Percentiles rank a stretch among this genome's conserved stretches.
Evolutionary conservation across 2,888 invertebrate species (phyloP).

Genomic region (Cataglyphis livida): DNA sequence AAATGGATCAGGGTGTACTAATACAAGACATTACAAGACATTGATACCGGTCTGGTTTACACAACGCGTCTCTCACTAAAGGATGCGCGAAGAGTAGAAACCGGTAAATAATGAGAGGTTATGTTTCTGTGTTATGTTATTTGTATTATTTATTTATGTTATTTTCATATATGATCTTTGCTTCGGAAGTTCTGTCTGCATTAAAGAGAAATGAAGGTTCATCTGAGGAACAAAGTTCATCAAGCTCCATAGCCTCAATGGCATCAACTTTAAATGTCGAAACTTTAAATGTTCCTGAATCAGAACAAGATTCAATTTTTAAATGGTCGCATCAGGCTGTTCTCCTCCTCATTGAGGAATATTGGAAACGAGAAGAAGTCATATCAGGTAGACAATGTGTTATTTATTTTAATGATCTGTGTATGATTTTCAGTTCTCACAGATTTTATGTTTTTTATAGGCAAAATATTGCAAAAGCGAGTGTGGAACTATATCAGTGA

Average conservation of each 20-base stretch:
- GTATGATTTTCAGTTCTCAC: neutral
- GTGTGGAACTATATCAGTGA: conserved; percentile 35
- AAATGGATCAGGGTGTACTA: neutral
- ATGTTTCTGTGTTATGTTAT: neutral
- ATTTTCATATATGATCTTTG: too few species aligned
- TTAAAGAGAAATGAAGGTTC: too few species aligned
- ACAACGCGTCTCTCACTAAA: neutral
- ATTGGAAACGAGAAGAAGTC: neutral
- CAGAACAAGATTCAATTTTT: neutral
- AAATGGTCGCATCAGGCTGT: conserved; percentile 14
- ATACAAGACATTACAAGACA: neutral
- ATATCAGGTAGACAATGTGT: neutral
- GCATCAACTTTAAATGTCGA: too few species aligned
- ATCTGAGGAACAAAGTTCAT: too few species aligned
- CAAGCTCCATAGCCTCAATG: too few species aligned
- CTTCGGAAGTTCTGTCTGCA: too few species aligned
- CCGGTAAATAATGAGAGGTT: conserved; percentile 5
- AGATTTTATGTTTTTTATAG: conserved; percentile 22
- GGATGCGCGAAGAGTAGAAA: neutral
- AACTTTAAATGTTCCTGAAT: neutral
- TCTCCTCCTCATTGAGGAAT: neutral
- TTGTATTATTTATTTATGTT: too few species aligned
- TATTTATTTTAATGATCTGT: neutral
- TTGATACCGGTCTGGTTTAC: neutral
- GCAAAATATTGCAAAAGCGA: conserved; percentile 40